Percentiles rank a stretch among this genome's conserved stretches.
Evolutionary conservation across 1,140 invertebrate genomes (phyloP).

Genomic region (Archegozetes longisetosus): DNA sequence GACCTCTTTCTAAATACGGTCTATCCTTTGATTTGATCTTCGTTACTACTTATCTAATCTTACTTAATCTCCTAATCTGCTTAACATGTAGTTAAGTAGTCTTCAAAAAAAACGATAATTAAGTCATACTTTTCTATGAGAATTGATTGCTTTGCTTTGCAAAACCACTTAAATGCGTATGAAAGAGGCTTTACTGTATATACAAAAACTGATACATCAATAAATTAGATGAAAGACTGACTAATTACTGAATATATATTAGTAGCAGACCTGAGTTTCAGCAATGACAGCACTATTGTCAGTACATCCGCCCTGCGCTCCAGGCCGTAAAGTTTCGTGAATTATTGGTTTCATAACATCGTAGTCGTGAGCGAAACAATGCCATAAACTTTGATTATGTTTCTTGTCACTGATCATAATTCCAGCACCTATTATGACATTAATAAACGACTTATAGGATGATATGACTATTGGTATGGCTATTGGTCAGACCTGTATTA

Average conservation of each 20-base stretch:
- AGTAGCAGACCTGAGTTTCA: conserved; percentile 54
- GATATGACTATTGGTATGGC: background rate
- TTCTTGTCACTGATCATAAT: background rate
- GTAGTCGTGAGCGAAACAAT: conserved; percentile 73
- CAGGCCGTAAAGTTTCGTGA: conserved; percentile 48
- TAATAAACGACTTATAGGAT: too few relatives aligned
- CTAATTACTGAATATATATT: too few relatives aligned
- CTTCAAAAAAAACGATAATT: too few relatives aligned
- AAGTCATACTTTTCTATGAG: too few relatives aligned
- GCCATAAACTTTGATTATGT: background rate
- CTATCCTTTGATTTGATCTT: too few relatives aligned
- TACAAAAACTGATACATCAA: background rate
- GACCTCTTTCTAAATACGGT: too few relatives aligned
- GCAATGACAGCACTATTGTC: conserved; percentile 73
- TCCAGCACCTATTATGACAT: background rate
- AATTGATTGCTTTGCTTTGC: too few relatives aligned
- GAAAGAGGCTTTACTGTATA: background rate
- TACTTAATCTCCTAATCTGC: too few relatives aligned
- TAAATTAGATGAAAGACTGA: too few relatives aligned
- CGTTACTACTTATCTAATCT: too few relatives aligned
- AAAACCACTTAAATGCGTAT: background rate
- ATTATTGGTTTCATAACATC: conserved; percentile 66
- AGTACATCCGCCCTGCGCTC: conserved; percentile 77
- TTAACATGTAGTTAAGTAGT: too few relatives aligned
- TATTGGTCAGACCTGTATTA: background rate